phyloP scores from a whole-genome alignment of 2,113 vertebrate genomes.

The Calyptommatus sinebrachiatus region DNA sequence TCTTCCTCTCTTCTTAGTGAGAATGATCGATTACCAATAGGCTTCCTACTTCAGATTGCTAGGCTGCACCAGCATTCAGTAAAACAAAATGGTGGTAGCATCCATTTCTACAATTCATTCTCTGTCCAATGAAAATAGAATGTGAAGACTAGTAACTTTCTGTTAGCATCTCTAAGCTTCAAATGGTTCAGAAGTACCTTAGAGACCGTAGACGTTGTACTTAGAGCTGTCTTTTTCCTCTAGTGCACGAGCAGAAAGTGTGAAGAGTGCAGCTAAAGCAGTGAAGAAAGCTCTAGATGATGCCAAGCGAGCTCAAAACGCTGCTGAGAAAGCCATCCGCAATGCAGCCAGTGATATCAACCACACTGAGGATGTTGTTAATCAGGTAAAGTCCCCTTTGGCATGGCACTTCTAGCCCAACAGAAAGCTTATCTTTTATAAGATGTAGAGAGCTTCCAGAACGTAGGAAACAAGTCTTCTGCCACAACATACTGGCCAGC shows the following conservation, averaged over 20 bases:
- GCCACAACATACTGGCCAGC: background rate
- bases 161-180: too few relatives aligned
- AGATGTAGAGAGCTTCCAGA: background rate
- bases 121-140: too few relatives aligned
- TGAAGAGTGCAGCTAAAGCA: constrained; percentile 78
- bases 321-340: constrained; percentile 82
- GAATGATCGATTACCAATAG: background rate
- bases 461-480: background rate
- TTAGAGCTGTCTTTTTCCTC: rapidly evolving
- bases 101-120: too few relatives aligned
- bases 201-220: background rate
- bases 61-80: too few relatives aligned
- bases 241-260: constrained; percentile 83
- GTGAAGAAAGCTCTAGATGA: constrained; percentile 84
- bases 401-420: background rate
- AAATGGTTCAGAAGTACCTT: background rate
- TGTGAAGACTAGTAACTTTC: too few relatives aligned
- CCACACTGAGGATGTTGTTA: constrained; percentile 78
- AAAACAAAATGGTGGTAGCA: too few relatives aligned
- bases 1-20: background rate
- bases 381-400: constrained; percentile 47
- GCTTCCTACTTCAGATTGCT: too few relatives aligned
- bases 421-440: background rate
- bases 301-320: constrained; percentile 79
- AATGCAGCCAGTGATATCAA: constrained; percentile 80